These are phyloP conservation scores for Rhynchopsitta pachyrhyncha DNA, from an alignment of 2,113 vertebrate genomes.

Conservation along the genomic window DNA sequence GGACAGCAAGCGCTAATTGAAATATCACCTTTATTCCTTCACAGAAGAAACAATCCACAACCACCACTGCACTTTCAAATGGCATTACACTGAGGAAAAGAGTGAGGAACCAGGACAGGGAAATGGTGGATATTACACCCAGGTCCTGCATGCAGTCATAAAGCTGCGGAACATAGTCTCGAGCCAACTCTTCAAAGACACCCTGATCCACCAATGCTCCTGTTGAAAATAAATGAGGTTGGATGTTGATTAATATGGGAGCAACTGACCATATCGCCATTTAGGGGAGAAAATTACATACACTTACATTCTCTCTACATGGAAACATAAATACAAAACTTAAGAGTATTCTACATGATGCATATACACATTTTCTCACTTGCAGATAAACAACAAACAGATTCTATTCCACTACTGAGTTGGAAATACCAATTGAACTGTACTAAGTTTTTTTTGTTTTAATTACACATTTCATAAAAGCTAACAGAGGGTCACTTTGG, in stretches of 20 bases:
- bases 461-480: not conserved
- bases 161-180: constrained; percentile 93
- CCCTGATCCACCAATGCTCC: constrained; percentile 97
- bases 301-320: not conserved
- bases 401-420: not conserved
- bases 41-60: constrained; percentile 99
- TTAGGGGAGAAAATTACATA: not conserved
- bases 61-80: constrained; percentile 96
- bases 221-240: constrained; percentile 53
- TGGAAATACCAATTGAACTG: not conserved
- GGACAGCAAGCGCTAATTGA: constrained; percentile 92
- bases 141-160: constrained; percentile 99
- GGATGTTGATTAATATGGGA: not conserved
- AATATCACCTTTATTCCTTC: constrained; percentile 99
- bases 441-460: not conserved
- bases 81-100: constrained; percentile 98
- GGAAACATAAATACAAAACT: not conserved
- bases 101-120: constrained; percentile 98
- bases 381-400: not conserved
- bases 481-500: not conserved
- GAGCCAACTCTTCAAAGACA: constrained; percentile 94
- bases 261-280: not conserved
- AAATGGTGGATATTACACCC: constrained; percentile 97
- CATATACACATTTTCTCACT: not conserved
- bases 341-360: not conserved